phyloP scores from a whole-genome alignment of 2,888 invertebrate species.

The Stenodema calcarata region DNA sequence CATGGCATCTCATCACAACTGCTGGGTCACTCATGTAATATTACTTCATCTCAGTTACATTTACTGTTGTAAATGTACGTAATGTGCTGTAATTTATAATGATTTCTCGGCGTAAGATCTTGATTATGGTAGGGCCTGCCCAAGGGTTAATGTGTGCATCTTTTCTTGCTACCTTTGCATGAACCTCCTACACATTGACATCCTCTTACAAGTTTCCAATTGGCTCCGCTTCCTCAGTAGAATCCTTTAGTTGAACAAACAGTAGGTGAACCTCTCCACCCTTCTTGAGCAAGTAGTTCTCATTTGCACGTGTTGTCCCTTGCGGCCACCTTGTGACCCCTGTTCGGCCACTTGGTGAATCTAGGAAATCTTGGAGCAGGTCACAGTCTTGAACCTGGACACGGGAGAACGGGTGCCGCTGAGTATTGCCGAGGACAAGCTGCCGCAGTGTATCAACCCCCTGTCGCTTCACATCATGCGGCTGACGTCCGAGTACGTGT shows the following conservation, averaged over 20 bases:
- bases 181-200: neutral
- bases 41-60: no score
- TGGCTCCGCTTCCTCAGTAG: neutral
- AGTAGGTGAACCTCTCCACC: neutral
- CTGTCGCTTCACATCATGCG: slow-evolving; percentile 93
- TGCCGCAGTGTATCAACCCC: slow-evolving; percentile 91
- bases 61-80: no score
- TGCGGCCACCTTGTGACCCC: slow-evolving; percentile 39
- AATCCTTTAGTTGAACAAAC: neutral
- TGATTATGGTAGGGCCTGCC: neutral
- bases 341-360: slow-evolving; percentile 44
- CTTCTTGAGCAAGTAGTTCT: slow-evolving; percentile 43
- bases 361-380: slow-evolving; percentile 89
- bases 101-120: neutral
- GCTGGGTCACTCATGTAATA: no score
- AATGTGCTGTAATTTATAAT: no score
- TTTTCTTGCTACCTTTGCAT: neutral
- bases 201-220: neutral
- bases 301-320: slow-evolving; percentile 42
- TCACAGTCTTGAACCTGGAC: slow-evolving; percentile 68
- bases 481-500: slow-evolving; percentile 88
- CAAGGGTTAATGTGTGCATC: neutral
- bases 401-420: slow-evolving; percentile 91
- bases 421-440: slow-evolving; percentile 91
- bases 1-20: no score